Evolutionary conservation across 2,888 invertebrate genomes (phyloP).

Genomic region (Rhagophthalmus giganteus): DNA sequence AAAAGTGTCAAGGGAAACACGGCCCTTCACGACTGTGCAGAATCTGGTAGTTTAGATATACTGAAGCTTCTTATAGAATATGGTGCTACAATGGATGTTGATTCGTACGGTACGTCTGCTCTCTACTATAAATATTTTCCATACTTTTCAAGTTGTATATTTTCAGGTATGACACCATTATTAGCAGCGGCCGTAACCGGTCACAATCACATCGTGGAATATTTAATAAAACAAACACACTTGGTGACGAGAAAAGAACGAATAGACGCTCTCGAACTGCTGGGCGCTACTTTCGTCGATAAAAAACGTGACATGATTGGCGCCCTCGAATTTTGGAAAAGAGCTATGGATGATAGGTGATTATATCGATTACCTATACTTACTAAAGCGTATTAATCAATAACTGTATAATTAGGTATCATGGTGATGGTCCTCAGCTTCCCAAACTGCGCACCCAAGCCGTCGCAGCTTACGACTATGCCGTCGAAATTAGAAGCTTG

Average conservation of each 20-base stretch:
- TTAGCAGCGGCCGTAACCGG: constrained; percentile 92
- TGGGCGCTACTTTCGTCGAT: constrained; percentile 96
- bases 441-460: constrained; percentile 71
- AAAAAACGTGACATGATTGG: constrained; percentile 92
- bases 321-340: constrained; percentile 85
- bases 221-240: constrained; percentile 74
- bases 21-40: constrained; percentile 97
- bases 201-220: constrained; percentile 91
- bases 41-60: constrained; percentile 91
- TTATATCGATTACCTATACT: no score
- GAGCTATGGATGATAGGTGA: constrained; percentile 86
- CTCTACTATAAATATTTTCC: no score
- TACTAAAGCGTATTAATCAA: neutral
- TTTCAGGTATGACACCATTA: constrained; percentile 90
- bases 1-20: constrained; percentile 93
- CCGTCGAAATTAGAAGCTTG: constrained; percentile 77
- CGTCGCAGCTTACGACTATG: constrained; percentile 87
- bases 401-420: constrained; percentile 41
- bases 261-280: constrained; percentile 86
- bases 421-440: constrained; percentile 65
- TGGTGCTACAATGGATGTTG: constrained; percentile 91
- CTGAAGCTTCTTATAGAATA: constrained; percentile 84
- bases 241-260: constrained; percentile 76
- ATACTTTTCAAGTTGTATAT: no score
- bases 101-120: constrained; percentile 80